These are phyloP conservation scores for Prorops nasuta DNA, from an alignment of 1,140 invertebrate genomes.

Conservation along the genomic window DNA sequence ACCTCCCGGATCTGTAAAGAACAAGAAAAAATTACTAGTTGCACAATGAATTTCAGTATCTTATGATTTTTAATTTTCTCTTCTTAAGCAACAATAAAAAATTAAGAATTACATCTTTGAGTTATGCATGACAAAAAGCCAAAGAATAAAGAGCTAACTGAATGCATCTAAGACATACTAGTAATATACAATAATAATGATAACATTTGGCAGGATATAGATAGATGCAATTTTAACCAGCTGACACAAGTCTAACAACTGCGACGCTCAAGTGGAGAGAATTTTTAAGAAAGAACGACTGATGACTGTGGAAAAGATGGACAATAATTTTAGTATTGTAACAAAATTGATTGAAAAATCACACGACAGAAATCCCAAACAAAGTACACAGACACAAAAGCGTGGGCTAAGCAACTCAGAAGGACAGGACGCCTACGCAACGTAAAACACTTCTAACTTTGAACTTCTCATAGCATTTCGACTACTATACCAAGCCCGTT, in stretches of 20 bases:
- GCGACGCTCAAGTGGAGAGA: too few relatives aligned
- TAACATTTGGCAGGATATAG: too few relatives aligned
- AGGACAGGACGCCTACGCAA: conserved; percentile 45
- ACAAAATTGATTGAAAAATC: background rate
- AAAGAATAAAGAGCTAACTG: background rate
- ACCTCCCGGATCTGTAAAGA: conserved; percentile 50
- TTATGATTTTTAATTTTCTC: background rate
- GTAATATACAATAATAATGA: too few relatives aligned
- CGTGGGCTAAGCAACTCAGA: conserved; percentile 27
- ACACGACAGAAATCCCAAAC: conserved; percentile 15
- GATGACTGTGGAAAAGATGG: too few relatives aligned
- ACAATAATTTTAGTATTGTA: background rate
- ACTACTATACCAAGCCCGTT: background rate
- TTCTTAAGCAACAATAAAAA: conserved; percentile 1
- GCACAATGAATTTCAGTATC: background rate
- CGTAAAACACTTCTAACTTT: conserved; percentile 8
- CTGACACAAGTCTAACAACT: too few relatives aligned
- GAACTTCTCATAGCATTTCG: background rate
- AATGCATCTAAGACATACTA: too few relatives aligned
- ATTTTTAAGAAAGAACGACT: too few relatives aligned
- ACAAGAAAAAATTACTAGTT: conserved; percentile 4
- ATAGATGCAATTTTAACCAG: too few relatives aligned
- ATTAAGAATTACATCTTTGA: background rate
- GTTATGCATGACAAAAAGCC: background rate
- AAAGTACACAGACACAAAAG: conserved; percentile 26